Evolutionary conservation across 1,140 invertebrate genomes (phyloP).

Genomic region (Hesperophylax magnus): DNA sequence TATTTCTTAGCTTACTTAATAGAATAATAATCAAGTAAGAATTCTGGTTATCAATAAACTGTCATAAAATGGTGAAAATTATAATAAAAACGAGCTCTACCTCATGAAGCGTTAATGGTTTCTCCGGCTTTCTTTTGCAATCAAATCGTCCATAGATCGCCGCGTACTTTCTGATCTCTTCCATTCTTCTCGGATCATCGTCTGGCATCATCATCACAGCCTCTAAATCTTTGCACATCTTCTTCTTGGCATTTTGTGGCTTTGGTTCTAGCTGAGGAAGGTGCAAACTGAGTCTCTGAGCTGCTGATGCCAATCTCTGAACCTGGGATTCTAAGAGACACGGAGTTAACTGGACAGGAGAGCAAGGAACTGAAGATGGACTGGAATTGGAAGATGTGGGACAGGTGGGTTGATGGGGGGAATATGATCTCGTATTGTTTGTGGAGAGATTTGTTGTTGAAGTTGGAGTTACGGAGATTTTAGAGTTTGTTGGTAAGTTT

Average conservation of each 20-base stretch:
- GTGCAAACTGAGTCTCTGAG: slow-evolving; percentile 85
- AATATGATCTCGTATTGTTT: slow-evolving; percentile 66
- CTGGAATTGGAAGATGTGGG: slow-evolving; percentile 71
- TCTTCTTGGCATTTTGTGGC: slow-evolving; percentile 92
- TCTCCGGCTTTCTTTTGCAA: slow-evolving; percentile 95
- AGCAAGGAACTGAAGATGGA: slow-evolving; percentile 65
- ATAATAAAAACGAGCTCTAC: slow-evolving; percentile 64
- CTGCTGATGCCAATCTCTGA: slow-evolving; percentile 84
- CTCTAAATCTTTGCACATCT: slow-evolving; percentile 93
- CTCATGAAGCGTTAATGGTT: slow-evolving; percentile 96
- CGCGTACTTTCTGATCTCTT: slow-evolving; percentile 95
- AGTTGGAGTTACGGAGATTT: slow-evolving; percentile 64
- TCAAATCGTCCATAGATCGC: slow-evolving; percentile 98
- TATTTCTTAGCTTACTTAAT: no score
- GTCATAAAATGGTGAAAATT: no score
- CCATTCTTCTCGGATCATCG: slow-evolving; percentile 89
- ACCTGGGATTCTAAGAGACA: slow-evolving; percentile 88
- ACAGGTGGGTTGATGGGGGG: slow-evolving; percentile 69
- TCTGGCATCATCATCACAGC: slow-evolving; percentile 92
- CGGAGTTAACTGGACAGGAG: slow-evolving; percentile 81
- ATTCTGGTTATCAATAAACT: no score
- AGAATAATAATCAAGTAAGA: no score
- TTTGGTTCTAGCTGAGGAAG: slow-evolving; percentile 90
- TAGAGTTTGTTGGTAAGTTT: slow-evolving; percentile 61
- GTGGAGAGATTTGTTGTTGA: slow-evolving; percentile 64